Evolutionary conservation across 2,113 vertebrate species (phyloP).

Genomic region (Otolemur garnettii): DNA sequence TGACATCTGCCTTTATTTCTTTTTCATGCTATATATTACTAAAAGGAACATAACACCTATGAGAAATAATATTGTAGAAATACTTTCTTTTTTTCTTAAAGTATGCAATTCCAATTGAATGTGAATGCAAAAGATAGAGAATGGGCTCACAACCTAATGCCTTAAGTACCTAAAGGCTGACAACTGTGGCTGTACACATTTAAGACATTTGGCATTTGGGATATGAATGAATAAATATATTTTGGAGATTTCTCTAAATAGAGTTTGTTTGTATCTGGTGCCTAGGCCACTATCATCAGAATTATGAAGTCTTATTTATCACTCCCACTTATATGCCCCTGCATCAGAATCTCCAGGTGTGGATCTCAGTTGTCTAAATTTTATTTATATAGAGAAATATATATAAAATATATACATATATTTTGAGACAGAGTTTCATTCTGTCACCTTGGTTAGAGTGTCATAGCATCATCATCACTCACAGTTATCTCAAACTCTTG

Average conservation of each 20-base stretch:
- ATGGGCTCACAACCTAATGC: not conserved
- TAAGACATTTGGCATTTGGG: not conserved
- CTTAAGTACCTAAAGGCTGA: not conserved
- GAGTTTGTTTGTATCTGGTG: not conserved
- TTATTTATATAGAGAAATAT: not conserved
- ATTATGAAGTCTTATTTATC: not conserved
- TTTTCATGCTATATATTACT: not conserved
- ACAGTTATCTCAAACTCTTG: too few species aligned
- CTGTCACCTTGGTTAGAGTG: too few species aligned
- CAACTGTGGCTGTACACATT: fast-evolving
- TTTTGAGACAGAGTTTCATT: too few species aligned
- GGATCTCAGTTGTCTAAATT: not conserved
- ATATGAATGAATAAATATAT: not conserved
- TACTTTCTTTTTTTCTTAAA: not conserved
- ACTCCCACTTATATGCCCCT: fast-evolving
- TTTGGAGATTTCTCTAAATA: not conserved
- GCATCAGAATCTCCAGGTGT: not conserved
- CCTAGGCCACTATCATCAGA: not conserved
- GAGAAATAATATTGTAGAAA: not conserved
- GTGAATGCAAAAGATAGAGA: not conserved
- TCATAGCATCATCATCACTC: too few species aligned
- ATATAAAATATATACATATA: too few species aligned
- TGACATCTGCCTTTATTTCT: not conserved
- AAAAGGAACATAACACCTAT: not conserved
- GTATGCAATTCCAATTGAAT: not conserved